Percentiles rank a stretch among this genome's conserved stretches.
phyloP scores from a whole-genome alignment of 2,888 invertebrate genomes.

The Crossocerus cetratus region DNA sequence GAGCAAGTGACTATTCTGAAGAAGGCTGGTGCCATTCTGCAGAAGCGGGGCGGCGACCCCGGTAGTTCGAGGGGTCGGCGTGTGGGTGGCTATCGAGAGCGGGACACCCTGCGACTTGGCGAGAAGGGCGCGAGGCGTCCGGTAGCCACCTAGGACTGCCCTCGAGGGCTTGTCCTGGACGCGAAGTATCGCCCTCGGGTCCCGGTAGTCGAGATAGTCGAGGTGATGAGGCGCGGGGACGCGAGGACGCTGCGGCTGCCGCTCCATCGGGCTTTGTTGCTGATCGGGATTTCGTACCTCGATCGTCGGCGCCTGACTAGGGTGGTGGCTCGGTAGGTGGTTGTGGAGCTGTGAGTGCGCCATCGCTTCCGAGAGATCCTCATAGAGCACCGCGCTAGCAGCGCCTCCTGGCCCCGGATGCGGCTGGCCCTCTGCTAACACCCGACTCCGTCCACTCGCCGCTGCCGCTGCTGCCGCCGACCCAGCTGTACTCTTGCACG shows the following conservation, averaged over 20 bases:
- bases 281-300: conserved; percentile 71
- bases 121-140: conserved; percentile 68
- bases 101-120: conserved; percentile 68
- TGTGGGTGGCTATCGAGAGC: conserved; percentile 63
- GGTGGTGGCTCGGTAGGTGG: conserved; percentile 63
- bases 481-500: conserved; percentile 85
- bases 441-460: conserved; percentile 72
- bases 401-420: conserved; percentile 71
- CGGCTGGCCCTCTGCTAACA: conserved; percentile 74
- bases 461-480: conserved; percentile 75
- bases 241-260: conserved; percentile 54
- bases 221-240: conserved; percentile 69
- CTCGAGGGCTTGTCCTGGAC: conserved; percentile 71
- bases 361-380: conserved; percentile 86
- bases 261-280: conserved; percentile 62
- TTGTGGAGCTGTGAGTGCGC: conserved; percentile 77
- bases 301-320: conserved; percentile 71
- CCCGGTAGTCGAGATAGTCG: conserved; percentile 75
- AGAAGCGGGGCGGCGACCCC: conserved; percentile 35
- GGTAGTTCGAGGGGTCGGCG: conserved; percentile 33
- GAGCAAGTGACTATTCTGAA: conserved; percentile 55
- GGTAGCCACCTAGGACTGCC: conserved; percentile 71
- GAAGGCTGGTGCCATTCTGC: conserved; percentile 40
- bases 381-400: conserved; percentile 83
- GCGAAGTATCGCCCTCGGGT: conserved; percentile 72